Conservation (phyloP, 2,113 vertebrate genomes). For the Coptodon bakossiorum region DNA sequence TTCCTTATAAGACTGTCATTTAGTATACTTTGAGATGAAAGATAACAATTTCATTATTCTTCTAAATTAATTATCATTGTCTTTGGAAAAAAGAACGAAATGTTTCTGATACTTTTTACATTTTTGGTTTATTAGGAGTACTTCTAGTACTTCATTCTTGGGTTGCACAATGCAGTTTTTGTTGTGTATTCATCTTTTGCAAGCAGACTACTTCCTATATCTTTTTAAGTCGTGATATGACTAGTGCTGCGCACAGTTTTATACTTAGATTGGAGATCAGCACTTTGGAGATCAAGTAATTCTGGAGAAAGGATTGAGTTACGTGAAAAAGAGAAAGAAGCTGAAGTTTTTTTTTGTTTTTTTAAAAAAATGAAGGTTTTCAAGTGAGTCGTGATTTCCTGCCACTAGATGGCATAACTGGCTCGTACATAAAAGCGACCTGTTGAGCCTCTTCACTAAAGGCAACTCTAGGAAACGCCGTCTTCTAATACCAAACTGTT, state of each 20-base stretch:
- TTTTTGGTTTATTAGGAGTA: too few species aligned
- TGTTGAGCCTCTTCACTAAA: background rate
- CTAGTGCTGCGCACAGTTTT: background rate
- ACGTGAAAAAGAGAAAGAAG: background rate
- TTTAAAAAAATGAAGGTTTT: background rate
- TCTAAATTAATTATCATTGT: background rate
- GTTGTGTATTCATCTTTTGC: background rate
- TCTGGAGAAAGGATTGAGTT: background rate
- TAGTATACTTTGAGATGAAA: background rate
- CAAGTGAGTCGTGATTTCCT: background rate
- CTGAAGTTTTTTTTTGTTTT: background rate
- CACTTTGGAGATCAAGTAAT: background rate
- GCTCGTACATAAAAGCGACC: background rate
- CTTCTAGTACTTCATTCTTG: background rate
- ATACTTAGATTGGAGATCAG: background rate
- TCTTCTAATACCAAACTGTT: background rate
- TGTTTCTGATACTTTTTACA: background rate
- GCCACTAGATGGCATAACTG: slow-evolving; percentile 63
- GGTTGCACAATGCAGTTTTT: background rate
- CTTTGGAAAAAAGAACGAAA: background rate
- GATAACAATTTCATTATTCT: background rate
- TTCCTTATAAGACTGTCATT: background rate
- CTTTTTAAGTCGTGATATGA: background rate
- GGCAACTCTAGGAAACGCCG: background rate
- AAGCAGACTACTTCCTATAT: background rate